Conservation (phyloP, 2,113 vertebrate genomes). For the Coptodon bakossiorum region DNA sequence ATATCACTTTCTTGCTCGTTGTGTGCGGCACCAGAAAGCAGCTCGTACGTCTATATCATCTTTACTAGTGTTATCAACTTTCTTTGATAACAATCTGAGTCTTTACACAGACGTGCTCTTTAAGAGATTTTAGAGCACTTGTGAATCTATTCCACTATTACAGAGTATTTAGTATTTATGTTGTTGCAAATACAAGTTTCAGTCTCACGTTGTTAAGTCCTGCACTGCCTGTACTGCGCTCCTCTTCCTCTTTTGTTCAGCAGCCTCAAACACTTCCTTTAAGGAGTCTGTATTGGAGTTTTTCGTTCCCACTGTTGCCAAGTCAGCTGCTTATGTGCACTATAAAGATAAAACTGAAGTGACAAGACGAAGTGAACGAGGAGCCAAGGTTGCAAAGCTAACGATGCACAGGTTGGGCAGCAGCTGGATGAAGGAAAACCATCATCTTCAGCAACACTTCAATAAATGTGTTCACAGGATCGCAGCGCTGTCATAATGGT, state of each 20-base stretch:
- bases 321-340: background rate
- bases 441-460: background rate
- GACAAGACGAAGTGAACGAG: fast-evolving
- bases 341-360: fast-evolving
- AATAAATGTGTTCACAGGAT: background rate
- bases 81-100: background rate
- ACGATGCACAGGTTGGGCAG: background rate
- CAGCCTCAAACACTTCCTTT: background rate
- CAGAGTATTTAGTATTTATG: background rate
- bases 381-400: background rate
- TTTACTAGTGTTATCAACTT: background rate
- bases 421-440: background rate
- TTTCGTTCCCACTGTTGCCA: background rate
- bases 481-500: background rate
- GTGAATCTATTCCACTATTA: background rate
- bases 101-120: background rate
- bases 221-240: background rate
- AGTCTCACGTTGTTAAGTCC: background rate
- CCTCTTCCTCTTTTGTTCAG: background rate
- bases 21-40: background rate
- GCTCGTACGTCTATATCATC: background rate
- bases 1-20: background rate
- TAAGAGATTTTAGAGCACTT: fast-evolving
- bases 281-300: background rate
- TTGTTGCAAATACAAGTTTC: background rate